These are phyloP conservation scores for Chalcis sispes DNA, from an alignment of 2,888 invertebrate species.

Conservation along the genomic window DNA sequence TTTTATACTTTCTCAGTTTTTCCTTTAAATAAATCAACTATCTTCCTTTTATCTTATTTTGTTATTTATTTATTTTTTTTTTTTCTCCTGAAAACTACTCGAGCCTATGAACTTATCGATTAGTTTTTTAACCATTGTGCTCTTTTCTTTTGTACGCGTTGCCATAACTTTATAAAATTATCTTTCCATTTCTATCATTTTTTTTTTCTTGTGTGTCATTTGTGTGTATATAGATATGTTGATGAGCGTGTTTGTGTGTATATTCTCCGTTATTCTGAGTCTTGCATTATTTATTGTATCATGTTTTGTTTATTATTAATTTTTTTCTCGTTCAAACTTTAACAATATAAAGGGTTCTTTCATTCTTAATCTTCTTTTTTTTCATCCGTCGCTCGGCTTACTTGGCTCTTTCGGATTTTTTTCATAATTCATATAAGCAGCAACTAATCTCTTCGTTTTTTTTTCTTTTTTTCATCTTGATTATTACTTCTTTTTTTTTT, in stretches of 20 bases:
- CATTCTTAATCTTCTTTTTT: slow-evolving; percentile 1
- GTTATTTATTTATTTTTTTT: too few species aligned
- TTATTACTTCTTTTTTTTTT: not conserved
- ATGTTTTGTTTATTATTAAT: not conserved
- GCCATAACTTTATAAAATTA: slow-evolving; percentile 6
- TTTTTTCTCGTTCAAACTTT: slow-evolving; percentile 24
- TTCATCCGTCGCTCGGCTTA: not conserved
- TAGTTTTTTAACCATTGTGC: slow-evolving; percentile 48
- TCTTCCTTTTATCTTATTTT: slow-evolving; percentile 51
- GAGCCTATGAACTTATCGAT: slow-evolving; percentile 25
- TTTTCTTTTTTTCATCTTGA: too few species aligned
- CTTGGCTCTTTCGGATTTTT: not conserved
- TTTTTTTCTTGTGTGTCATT: not conserved
- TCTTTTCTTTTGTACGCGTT: slow-evolving; percentile 27
- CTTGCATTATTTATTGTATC: not conserved
- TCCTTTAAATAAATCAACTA: not conserved
- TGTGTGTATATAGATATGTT: slow-evolving; percentile 5
- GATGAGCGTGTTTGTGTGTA: not conserved
- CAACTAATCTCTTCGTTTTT: slow-evolving; percentile 17
- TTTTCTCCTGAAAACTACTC: too few species aligned
- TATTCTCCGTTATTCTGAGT: not conserved
- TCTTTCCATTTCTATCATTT: not conserved
- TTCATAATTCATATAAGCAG: slow-evolving; percentile 25
- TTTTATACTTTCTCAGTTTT: too few species aligned
- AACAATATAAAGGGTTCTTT: slow-evolving; percentile 40